Percentiles rank a stretch among this genome's conserved stretches.
Conservation (phyloP, 2,113 vertebrate species). For the Hyaena hyaena region DNA sequence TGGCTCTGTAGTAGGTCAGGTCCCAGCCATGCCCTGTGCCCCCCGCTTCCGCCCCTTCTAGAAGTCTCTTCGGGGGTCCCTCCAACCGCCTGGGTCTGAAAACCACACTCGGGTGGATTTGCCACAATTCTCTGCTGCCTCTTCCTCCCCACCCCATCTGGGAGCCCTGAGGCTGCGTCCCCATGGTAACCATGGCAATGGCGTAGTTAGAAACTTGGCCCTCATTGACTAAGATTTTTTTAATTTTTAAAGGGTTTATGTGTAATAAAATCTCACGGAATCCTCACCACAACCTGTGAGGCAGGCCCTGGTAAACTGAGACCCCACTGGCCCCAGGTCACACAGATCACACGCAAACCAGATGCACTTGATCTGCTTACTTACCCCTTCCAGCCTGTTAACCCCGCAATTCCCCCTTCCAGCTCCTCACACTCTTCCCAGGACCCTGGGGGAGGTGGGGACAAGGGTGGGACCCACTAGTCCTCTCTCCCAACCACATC, state of each 20-base stretch:
- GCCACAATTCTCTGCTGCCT: neutral
- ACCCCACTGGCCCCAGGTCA: neutral
- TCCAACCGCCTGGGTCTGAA: neutral
- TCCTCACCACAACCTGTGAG: neutral
- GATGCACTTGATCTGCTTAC: neutral
- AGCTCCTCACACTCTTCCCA: neutral
- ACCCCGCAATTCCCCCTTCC: neutral
- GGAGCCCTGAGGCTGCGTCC: neutral
- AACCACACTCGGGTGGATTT: neutral
- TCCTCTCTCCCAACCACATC: neutral
- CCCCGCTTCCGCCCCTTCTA: too few species aligned
- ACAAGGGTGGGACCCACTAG: neutral
- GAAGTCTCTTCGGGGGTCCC: neutral
- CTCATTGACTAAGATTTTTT: neutral
- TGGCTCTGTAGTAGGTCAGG: too few species aligned
- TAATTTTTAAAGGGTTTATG: neutral
- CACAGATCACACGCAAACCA: neutral
- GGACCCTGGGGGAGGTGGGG: neutral
- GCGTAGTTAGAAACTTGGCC: neutral
- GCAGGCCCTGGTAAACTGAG: neutral
- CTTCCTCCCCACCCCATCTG: neutral
- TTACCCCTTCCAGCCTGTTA: neutral
- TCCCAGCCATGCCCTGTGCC: neutral
- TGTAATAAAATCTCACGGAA: neutral
- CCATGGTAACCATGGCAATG: neutral